Conservation (phyloP, 2,888 invertebrate genomes). For the Drosophila siamana region DNA sequence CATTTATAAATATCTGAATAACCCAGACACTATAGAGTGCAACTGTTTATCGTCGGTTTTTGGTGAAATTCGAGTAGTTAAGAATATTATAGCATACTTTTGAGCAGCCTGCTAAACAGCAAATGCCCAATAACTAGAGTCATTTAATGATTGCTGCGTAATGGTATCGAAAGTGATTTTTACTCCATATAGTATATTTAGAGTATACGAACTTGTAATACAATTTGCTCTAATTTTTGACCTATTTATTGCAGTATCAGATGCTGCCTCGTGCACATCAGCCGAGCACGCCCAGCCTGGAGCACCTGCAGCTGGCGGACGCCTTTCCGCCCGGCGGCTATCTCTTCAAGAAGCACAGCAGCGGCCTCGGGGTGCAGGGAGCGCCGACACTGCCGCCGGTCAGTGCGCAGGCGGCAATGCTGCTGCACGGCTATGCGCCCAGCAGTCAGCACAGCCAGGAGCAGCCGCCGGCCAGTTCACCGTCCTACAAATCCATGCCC, state of each 20-base stretch:
- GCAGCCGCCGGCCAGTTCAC: slow-evolving; percentile 79
- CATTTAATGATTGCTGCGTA: too few species aligned
- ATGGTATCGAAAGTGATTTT: too few species aligned
- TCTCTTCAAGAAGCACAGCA: slow-evolving; percentile 82
- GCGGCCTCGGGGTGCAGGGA: slow-evolving; percentile 58
- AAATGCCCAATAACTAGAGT: too few species aligned
- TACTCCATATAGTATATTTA: too few species aligned
- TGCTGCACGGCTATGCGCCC: slow-evolving; percentile 74
- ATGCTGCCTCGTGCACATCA: slow-evolving; percentile 71
- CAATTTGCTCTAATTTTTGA: too few species aligned
- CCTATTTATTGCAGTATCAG: slow-evolving; percentile 57
- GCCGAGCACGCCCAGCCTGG: slow-evolving; percentile 59
- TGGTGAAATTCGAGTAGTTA: too few species aligned
- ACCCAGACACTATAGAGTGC: too few species aligned
- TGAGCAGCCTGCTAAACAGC: too few species aligned
- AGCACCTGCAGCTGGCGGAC: slow-evolving; percentile 59
- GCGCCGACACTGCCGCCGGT: slow-evolving; percentile 62
- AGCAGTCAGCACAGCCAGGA: slow-evolving; percentile 52
- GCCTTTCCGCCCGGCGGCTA: slow-evolving; percentile 57
- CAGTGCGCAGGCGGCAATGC: slow-evolving; percentile 65
- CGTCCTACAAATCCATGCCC: slow-evolving; percentile 83
- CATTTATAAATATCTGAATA: too few species aligned
- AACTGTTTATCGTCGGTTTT: too few species aligned
- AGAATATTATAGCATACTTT: too few species aligned
- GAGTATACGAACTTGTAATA: too few species aligned